Conservation (phyloP, 2,797 vertebrate species). For the Naso thynnoides region DNA sequence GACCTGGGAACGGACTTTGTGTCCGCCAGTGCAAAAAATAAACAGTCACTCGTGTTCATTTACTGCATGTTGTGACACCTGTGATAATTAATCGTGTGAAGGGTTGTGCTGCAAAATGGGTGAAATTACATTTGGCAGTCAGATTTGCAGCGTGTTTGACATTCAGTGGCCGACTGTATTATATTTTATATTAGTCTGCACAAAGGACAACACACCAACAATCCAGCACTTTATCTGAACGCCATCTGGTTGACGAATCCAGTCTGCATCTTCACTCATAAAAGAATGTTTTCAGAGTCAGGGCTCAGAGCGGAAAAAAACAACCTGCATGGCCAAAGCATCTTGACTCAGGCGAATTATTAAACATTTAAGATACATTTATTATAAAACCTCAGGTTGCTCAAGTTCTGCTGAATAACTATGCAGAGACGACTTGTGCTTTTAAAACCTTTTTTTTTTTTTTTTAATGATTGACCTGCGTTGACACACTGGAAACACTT, state of each 20-base stretch:
- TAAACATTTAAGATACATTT: not conserved
- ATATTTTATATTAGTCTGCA: not conserved
- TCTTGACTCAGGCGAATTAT: not conserved
- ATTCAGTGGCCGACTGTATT: not conserved
- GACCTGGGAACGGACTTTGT: not conserved
- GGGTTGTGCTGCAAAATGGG: not conserved
- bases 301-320: not conserved
- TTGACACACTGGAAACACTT: not conserved
- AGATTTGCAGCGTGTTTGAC: not conserved
- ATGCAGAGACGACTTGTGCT: not conserved
- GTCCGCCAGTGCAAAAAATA: slow-evolving; percentile 4
- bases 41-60: slow-evolving; percentile 2
- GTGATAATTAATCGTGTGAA: not conserved
- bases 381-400: not conserved
- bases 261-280: not conserved
- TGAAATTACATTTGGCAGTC: not conserved
- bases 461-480: not conserved
- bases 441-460: not conserved
- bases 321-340: not conserved
- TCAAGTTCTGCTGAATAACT: not conserved
- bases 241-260: not conserved
- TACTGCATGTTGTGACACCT: not conserved
- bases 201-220: not conserved
- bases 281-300: not conserved
- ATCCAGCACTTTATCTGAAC: not conserved